Conservation (phyloP, 2,797 vertebrate species). For the Melanotaenia parkinsoni region DNA sequence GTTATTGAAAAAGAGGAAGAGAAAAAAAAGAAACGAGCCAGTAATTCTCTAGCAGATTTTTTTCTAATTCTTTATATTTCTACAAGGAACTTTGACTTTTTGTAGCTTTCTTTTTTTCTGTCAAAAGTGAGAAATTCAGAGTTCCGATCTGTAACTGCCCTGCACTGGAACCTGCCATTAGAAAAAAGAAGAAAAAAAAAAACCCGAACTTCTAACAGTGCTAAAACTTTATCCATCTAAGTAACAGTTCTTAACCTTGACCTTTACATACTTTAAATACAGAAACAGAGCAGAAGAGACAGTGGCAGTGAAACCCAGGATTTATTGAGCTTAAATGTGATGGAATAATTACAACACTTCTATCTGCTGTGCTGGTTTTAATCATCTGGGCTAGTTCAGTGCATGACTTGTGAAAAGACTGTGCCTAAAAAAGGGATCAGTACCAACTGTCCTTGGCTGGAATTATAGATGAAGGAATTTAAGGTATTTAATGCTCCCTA, state of each 20-base stretch:
- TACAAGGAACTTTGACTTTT: background rate
- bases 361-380: background rate
- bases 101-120: background rate
- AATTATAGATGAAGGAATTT: background rate
- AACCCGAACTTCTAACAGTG: background rate
- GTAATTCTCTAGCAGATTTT: background rate
- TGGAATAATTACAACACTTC: background rate
- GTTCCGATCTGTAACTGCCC: background rate
- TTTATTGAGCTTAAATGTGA: background rate
- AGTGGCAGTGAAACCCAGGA: background rate
- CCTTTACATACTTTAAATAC: background rate
- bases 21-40: background rate
- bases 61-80: background rate
- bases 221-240: constrained; percentile 1
- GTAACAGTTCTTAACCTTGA: background rate
- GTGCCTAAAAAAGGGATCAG: background rate
- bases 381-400: background rate
- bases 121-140: background rate
- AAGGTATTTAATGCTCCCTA: background rate
- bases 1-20: too few relatives aligned
- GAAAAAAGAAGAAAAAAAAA: too few relatives aligned
- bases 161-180: too few relatives aligned
- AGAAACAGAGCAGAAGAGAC: background rate
- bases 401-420: background rate
- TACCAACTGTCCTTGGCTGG: background rate